Evolutionary conservation across 2,113 vertebrate genomes (phyloP).

Genomic region (Oreochromis niloticus): DNA sequence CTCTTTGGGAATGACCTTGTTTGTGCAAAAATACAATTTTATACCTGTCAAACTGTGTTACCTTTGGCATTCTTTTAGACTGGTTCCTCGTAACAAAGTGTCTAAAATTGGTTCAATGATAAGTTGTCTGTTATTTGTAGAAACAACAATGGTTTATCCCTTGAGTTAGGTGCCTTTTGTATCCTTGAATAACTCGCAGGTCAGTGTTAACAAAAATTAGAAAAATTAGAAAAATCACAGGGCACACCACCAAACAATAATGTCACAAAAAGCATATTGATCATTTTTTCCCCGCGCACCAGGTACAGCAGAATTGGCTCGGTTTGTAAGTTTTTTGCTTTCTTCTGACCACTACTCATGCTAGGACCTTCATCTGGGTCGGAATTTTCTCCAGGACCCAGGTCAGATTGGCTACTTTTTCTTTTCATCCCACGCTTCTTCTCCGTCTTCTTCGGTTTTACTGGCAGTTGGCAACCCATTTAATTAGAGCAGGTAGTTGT

Average conservation of each 20-base stretch:
- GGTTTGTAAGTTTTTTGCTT: background rate
- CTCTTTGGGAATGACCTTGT: background rate
- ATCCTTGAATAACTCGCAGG: background rate
- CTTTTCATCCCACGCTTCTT: background rate
- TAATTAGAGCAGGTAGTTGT: background rate
- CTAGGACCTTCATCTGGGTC: background rate
- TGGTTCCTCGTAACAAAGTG: background rate
- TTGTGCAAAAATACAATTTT: background rate
- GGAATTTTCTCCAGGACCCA: background rate
- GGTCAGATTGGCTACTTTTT: background rate
- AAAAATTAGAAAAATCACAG: background rate
- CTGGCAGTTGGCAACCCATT: fast-evolving
- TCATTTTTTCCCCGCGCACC: fast-evolving
- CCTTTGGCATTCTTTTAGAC: background rate
- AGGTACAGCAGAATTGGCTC: background rate
- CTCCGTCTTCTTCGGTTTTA: background rate
- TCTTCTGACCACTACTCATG: fast-evolving
- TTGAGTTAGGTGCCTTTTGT: background rate
- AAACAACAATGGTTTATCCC: background rate
- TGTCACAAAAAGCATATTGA: background rate
- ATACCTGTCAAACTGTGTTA: background rate
- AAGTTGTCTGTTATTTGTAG: background rate
- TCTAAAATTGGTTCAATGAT: background rate
- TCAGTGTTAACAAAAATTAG: background rate
- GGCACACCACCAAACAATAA: background rate